Evolutionary conservation across 2,113 vertebrate genomes (phyloP), one percentile per base, ranked within the genome.

Genomic region (Hirundichthys speculiger): DNA sequence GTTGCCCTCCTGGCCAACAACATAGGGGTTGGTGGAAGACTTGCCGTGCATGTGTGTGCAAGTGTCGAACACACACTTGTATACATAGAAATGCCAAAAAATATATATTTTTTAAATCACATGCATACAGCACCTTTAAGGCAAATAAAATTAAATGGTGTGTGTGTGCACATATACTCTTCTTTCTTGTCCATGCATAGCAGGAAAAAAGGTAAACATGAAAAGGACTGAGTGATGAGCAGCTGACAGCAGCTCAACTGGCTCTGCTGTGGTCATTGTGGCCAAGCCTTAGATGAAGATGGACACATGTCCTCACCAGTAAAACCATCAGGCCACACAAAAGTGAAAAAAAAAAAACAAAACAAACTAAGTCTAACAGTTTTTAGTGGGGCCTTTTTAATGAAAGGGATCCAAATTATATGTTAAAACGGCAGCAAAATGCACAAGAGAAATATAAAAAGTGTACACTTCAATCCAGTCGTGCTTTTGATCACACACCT

Each of bases 141-240:
- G 64, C 18, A 52, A 73, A 69, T 45, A 52, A 67, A 46, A 39
- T 47, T 73, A 42, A 42, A 40, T 65, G 59, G 81, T 82, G 75
- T 64, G 55, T 40, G 45, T 54, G 60, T n/a, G n/a, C n/a, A n/a
- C 49, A 50, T 53, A 10, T 72, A 60, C 70, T 59, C 64, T 77
- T 60, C 70, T 59, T 68, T 85, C 65, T 78, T 80, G 62, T 83
- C 51, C 77, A 63, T 10, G 30, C 30, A 10, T 10, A 10, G 30
- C 30, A 34, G 78, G 64, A 83, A 76, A 83, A 80, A 82, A 83
- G 75, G 63, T 49, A 45, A 41, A 89, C 85, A 87, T 90, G 85
- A 90, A 91, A 90, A 75, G 60, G 90, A 90, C 87, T 90, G 64
- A 21, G 57, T 86, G 86, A 91, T 89, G 90, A 86, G 85, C 45